Percentiles rank a stretch among this genome's conserved stretches.
These are phyloP conservation scores for Sepioteuthis lessoniana DNA, from an alignment of 2,888 invertebrate species.

Conservation along the genomic window DNA sequence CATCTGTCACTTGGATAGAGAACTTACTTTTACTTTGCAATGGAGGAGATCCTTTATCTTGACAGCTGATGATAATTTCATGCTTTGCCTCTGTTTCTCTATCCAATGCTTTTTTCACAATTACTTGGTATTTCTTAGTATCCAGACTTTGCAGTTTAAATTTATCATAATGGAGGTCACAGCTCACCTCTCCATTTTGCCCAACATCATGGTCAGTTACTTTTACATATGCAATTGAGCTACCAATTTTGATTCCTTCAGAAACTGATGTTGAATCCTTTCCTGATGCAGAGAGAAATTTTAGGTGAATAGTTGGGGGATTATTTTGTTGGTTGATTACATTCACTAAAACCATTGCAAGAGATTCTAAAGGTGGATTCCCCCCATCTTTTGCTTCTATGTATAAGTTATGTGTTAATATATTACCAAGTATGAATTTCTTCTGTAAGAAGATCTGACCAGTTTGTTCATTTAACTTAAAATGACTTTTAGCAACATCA, in stretches of 20 bases:
- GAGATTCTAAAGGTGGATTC: background rate
- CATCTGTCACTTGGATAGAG: conserved; percentile 18
- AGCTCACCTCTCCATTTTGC: background rate
- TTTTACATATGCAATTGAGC: conserved; percentile 21
- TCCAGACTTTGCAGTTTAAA: conserved; percentile 14
- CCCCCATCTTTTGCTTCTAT: background rate
- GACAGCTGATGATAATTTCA: conserved; percentile 33
- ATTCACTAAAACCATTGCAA: background rate
- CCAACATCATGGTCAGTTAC: conserved; percentile 12
- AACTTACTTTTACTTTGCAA: background rate
- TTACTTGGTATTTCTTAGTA: conserved; percentile 1
- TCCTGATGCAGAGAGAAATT: background rate
- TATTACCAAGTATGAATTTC: background rate
- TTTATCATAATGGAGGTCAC: conserved; percentile 13
- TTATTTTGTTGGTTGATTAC: background rate
- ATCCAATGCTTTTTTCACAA: conserved; percentile 24
- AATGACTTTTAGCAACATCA: background rate
- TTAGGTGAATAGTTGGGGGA: background rate
- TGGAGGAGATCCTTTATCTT: conserved; percentile 33
- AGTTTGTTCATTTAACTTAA: background rate
- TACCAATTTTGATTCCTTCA: background rate
- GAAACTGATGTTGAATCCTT: background rate
- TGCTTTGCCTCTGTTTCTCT: conserved; percentile 13
- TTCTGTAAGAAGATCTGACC: background rate
- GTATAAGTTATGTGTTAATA: background rate